Base-by-base conservation (phyloP, 2,888 invertebrate species). In the Calephelis perditalis region DNA sequence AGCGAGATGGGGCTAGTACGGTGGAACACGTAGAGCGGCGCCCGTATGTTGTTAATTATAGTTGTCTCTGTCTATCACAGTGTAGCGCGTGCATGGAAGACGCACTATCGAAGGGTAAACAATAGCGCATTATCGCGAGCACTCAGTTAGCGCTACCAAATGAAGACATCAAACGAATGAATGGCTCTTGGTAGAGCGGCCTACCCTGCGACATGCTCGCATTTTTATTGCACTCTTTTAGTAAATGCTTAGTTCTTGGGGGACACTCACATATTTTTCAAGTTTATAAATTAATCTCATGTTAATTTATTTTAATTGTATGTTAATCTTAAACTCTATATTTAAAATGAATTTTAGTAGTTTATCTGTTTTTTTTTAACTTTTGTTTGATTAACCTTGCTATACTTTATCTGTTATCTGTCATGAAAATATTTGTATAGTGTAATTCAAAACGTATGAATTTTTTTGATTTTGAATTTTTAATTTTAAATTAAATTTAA, bases 161-260 rank as follows among this genome's bases (percentile, higher is more conserved):
- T 90, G 87, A 90, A 90, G 90, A 81, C 89, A 89, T 90, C 90
- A 90, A 87, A 83, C 83, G 86, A 86, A 88, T 88, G 86, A 89
- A 89, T 88, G 88, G 87, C 79, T 73, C 74, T 63, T 76, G 77
- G 78, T 78, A 78, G 77, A 76, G 84, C 81, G 81, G 81, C 79
- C 81, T 81, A 80, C 81, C 80, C 76, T 75, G 78, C 80, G 83
- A 86, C 84, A 82, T 76, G 82, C 73, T 81, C 80, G 81, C 78
- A 88, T 86, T 89, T 89, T 89, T 88, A 88, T 90, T 87, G 83
- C 79, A 79, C 70, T 81, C 82, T 85, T 82, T 85, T 82, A 82
- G 81, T 82, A 84, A 86, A 86, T 82, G 86, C 84, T 44, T 45
- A 57, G 57, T 46, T 36, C 36, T 12, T 12, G 47, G 37, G 46